Base-by-base conservation (phyloP, 2,888 invertebrate species). In the Nephrocerus scutellatus region DNA sequence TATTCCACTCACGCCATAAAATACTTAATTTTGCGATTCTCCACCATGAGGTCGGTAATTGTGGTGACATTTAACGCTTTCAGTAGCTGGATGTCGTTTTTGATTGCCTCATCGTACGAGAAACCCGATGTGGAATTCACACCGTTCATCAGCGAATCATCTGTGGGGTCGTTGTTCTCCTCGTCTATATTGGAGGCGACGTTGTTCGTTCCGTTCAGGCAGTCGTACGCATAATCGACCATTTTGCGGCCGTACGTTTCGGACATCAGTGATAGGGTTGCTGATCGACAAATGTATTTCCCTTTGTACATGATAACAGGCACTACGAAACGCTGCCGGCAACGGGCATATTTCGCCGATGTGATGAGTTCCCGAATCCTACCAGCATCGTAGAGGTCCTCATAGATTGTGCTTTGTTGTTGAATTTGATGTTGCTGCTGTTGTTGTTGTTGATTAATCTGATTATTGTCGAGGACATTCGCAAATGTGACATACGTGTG, bases 41-140 rank as follows among this genome's bases (percentile, higher is more conserved):
- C 86, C 7, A 87, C 84, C 86, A 87, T 87, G 36, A 87, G 75
- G 66, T 87, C 86, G 46, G 82, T 75, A 53, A 87, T 86, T 34
- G 79, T 80, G 37, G 74, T 75, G 12, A 86, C 80, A 53, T 80
- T 79, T 21, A 84, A 72, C 14, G 73, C 72, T 60, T 80, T 80
- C 22, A 87, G 65, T 30, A 86, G 67, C 51, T 77, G 74, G 36
- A 84, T 82, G 59, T 87, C 86, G 36, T 58, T 63, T 41, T 57
- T 60, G 33, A 66, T 63, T 22, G 60, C 62, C 49, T 66, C 65
- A 13, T 58, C 58, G 39, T 66, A 64, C 22, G 62, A 58, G 37
- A 66, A 66, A 15, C 55, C 60, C 10, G 55, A 53, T 34, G 53
- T 53, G 35, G 46, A 46, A 13, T 33, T 19, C 5, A 44, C 43